A percentile compares a stretch with the other conserved stretches of the same genome.
phyloP scores from a whole-genome alignment of 2,113 vertebrate species.

The Emberiza fucata region DNA sequence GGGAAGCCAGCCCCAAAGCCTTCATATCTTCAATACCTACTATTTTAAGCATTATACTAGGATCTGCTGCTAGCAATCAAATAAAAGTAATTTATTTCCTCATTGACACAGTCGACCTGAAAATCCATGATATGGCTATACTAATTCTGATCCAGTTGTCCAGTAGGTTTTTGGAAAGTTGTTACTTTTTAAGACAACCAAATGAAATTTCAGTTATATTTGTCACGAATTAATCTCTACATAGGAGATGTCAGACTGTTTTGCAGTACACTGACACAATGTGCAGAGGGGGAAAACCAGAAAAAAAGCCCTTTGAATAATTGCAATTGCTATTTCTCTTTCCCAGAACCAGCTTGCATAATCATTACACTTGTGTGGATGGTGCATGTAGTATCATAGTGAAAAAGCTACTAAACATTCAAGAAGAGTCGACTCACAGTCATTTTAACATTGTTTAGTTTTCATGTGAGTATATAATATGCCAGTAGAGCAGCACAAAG shows the following conservation, averaged over 20 bases:
- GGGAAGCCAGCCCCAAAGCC: neutral
- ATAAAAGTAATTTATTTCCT: neutral
- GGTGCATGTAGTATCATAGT: neutral
- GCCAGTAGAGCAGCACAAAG: neutral
- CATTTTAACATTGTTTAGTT: neutral
- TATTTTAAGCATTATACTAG: neutral
- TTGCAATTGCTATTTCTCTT: neutral
- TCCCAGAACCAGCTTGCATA: neutral
- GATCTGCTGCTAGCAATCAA: neutral
- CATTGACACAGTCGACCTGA: neutral
- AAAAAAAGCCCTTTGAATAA: neutral
- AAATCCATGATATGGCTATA: neutral
- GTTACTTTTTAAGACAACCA: neutral
- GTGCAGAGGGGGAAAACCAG: rapidly evolving
- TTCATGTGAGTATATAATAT: neutral
- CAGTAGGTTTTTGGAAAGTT: neutral
- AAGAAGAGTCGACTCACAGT: neutral
- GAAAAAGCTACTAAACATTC: neutral
- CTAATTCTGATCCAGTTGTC: neutral
- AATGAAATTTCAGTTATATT: neutral
- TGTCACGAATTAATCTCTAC: rapidly evolving
- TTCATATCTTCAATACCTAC: neutral
- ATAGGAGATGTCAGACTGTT: neutral
- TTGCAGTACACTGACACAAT: neutral
- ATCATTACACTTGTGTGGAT: neutral